Base-by-base conservation (phyloP, 2,113 vertebrate species). In the Neomonachus schauinslandi region DNA sequence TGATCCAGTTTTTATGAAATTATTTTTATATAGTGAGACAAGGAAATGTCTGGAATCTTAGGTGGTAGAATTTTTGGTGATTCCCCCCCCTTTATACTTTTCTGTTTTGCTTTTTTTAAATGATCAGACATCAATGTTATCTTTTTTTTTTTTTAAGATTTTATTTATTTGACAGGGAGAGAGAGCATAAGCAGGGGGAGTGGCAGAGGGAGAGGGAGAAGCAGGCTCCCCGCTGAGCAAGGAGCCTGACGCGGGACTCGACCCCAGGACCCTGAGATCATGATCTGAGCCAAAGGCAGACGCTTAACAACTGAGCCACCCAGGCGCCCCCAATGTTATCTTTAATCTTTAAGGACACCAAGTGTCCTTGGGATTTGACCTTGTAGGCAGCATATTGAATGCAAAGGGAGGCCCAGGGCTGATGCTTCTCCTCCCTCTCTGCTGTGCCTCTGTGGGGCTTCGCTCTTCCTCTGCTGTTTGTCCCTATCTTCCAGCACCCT, bases 401-500 rank as follows among this genome's bases (percentile, higher is more conserved):
- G 49, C 69, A 53, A 18, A 36, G 22, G 26, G 31, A 10, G 33
- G 14, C 83, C 26, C 0, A 0, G 11, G 0, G 0, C 57, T 61
- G 18, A 4, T 0, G 12, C 14, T 10, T 69, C 18, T 15, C 49
- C 10, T 49, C 39, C 63, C 7, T 18, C 63, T 55, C 39, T 33
- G 26, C 9, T 22, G 36, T 82, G 8, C 31, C n/a, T 28, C 33
- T 53, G 69, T 18, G 57, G 24, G 0, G 0, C 3, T 31, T 0
- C 3, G 18, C 51, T 88, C 26, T 16, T 36, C 36, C n/a, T n/a
- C 65, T 14, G 22, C 12, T 2, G 0, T 39, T 31, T 24, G 28
- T 18, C 61, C 49, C 14, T 2, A 0, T 18, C 10, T 26, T 4
- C 31, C 5, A 1, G n/a, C 8, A 0, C 49, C 69, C 51, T 71